phyloP scores from a whole-genome alignment of 2,797 vertebrate genomes.

The Enteromius argenteus region DNA sequence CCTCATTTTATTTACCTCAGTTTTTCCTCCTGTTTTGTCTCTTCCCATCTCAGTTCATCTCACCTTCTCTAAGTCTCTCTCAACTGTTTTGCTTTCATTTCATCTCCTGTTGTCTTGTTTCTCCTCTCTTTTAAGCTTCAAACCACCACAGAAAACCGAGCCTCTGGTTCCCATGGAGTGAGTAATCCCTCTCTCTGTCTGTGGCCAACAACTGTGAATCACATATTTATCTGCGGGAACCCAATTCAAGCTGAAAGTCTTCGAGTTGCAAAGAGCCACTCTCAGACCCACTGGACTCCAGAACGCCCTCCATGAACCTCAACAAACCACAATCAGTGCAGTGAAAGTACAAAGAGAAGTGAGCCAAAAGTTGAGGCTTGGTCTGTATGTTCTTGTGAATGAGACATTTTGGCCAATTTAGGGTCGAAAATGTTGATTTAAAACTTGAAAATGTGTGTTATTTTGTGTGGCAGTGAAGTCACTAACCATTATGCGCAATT shows the following conservation, averaged over 20 bases:
- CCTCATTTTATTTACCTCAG: not conserved
- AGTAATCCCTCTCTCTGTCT: conserved; percentile 57
- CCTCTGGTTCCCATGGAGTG: conserved; percentile 65
- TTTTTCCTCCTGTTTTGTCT: not conserved
- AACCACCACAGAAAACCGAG: conserved; percentile 28
- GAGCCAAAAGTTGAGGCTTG: not conserved
- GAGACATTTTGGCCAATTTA: not conserved
- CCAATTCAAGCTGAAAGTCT: conserved; percentile 13
- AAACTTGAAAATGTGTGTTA: not conserved
- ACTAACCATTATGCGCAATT: conserved; percentile 12
- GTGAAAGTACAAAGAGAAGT: not conserved
- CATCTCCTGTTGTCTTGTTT: not conserved
- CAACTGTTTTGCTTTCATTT: not conserved
- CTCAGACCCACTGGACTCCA: not conserved
- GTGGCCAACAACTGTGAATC: conserved; percentile 39
- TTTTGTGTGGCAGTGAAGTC: conserved; percentile 16
- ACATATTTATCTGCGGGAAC: conserved; percentile 28
- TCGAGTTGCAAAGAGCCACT: not conserved
- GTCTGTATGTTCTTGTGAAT: not conserved
- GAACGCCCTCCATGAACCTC: conserved; percentile 10
- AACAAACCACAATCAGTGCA: not conserved
- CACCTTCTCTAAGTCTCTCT: not conserved
- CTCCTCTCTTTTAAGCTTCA: conserved; percentile 5
- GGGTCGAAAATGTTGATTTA: not conserved
- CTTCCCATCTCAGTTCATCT: not conserved